phyloP scores from a whole-genome alignment of 2,888 invertebrate species.

The Capitulum mitella region DNA sequence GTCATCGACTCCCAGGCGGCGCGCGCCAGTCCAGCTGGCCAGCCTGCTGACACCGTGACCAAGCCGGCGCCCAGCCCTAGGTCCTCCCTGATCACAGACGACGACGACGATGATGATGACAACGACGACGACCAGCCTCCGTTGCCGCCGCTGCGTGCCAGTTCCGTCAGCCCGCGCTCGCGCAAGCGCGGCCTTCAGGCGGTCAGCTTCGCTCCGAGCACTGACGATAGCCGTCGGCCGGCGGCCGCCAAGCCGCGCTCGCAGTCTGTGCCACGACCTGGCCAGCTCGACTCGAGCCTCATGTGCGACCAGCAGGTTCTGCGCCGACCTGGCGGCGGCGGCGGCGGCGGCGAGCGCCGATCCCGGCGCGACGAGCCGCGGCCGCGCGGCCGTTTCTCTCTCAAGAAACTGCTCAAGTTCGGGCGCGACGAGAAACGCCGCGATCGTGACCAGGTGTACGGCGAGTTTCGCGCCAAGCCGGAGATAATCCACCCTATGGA shows the following conservation, averaged over 20 bases:
- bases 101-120: neutral
- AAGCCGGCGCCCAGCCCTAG: neutral
- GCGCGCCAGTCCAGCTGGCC: no score
- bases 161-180: slow-evolving; percentile 2
- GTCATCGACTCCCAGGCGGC: no score
- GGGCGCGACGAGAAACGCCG: slow-evolving; percentile 56
- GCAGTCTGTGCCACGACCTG: slow-evolving; percentile 15
- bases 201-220: neutral
- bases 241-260: slow-evolving; percentile 15
- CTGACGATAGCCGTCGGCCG: neutral
- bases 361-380: slow-evolving; percentile 30
- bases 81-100: neutral
- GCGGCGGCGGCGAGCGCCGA: slow-evolving; percentile 11
- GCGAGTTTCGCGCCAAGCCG: slow-evolving; percentile 53
- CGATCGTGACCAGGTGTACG: slow-evolving; percentile 38
- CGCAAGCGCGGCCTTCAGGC: neutral
- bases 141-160: neutral
- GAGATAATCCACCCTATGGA: slow-evolving; percentile 85
- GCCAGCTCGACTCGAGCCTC: neutral
- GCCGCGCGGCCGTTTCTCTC: slow-evolving; percentile 59
- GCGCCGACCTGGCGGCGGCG: slow-evolving; percentile 23
- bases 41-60: no score
- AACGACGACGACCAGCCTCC: neutral
- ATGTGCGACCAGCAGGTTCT: neutral
- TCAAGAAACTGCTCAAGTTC: slow-evolving; percentile 18